Base-by-base conservation (phyloP, 2,113 vertebrate species). In the Enhydra lutris region DNA sequence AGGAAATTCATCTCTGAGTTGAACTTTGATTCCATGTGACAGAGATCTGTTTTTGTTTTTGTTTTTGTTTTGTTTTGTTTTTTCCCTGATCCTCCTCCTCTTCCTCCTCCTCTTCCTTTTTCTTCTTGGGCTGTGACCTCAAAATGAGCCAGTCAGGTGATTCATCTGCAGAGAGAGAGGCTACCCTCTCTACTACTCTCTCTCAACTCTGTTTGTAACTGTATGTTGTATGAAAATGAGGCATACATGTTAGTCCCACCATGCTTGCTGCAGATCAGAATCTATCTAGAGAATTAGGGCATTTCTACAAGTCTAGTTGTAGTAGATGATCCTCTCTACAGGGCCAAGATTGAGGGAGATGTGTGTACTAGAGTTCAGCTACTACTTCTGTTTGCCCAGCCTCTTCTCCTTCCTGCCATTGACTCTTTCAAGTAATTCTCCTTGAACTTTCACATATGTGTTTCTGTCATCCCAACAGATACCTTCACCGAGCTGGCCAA, bases 21-120 rank as follows among this genome's bases (percentile, higher is more conserved):
- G 86, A 81, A 89, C 65, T 98, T 95, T 89, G 82, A 79, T 94
- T 89, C 45, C 26, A 5, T 57, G 78, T 39, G 90, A 52, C 47
- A 86, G 31, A 13, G 45, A n/a, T 24, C 50, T 50, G 47, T 50
- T 50, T 50, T 50, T 50, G 2, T 47, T 47, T 47, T 47, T 47
- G 45, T 45, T 45, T 45, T 42, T 42, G 39, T 42, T 42, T 42
- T 50, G 12, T 52, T 89, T 55, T 14, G 42, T 45, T 45, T 29
- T 36, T 39, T 31, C 1, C 17, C 9, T 73, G 8, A 9, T 71
- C 10, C 20, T 39, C 8, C 4, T 71, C 1, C 14, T 47, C 11
- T 47, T 47, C 11, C 47, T 34, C 65, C 8, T 39, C 18, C 20
- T 71, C 10, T 20, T 39, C 9, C 21, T 73, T 2, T 11, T 74